Evolutionary conservation across 2,113 vertebrate species (phyloP).

Genomic region (Chloebia gouldiae): DNA sequence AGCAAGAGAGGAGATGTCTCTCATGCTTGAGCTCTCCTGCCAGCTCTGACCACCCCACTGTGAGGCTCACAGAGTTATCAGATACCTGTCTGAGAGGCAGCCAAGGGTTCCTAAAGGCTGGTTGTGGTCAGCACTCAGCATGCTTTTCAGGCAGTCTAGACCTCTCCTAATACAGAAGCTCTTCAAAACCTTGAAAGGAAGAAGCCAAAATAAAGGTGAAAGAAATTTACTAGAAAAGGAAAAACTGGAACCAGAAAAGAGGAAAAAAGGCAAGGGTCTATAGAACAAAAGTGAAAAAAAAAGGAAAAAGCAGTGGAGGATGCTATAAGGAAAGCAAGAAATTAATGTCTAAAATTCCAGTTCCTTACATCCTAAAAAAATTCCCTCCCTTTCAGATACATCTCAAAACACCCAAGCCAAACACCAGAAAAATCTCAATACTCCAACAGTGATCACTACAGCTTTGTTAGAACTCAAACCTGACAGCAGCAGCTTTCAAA

Average conservation of each 20-base stretch:
- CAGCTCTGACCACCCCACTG: neutral
- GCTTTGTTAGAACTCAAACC: neutral
- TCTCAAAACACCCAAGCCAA: neutral
- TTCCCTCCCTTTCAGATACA: neutral
- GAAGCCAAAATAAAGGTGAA: neutral
- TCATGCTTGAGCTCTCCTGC: accelerated
- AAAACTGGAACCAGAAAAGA: neutral
- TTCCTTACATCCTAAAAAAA: neutral
- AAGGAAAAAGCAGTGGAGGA: neutral
- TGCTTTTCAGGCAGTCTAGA: neutral
- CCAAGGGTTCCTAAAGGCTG: neutral
- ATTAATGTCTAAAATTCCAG: neutral
- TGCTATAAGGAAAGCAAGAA: neutral
- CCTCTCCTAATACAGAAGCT: neutral
- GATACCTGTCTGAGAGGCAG: neutral
- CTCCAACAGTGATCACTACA: neutral
- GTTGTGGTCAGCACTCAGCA: neutral
- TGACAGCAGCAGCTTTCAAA: neutral
- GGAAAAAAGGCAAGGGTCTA: neutral
- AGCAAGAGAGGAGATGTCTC: neutral
- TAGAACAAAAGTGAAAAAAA: neutral
- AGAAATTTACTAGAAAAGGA: neutral
- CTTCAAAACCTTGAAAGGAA: neutral
- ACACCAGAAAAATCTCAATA: neutral
- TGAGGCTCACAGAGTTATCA: neutral